Conservation (phyloP, 2,113 vertebrate species). For the Saguinus midas region DNA sequence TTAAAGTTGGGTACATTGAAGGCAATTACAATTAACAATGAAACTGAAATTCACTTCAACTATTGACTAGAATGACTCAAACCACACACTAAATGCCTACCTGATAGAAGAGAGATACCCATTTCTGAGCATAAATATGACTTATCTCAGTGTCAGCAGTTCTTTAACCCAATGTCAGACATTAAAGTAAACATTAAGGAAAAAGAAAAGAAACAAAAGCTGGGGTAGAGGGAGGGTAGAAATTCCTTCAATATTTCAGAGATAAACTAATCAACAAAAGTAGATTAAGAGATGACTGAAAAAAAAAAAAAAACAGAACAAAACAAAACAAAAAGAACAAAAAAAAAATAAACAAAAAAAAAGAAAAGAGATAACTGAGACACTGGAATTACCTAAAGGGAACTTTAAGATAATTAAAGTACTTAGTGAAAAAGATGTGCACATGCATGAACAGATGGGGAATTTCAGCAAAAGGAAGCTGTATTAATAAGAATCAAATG, state of each 20-base stretch:
- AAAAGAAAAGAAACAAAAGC: not conserved
- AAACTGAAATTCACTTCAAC: not conserved
- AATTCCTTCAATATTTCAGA: not conserved
- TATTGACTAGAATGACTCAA: not conserved
- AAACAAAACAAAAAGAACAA: too few species aligned
- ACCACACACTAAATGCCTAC: not conserved
- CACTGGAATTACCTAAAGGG: not conserved
- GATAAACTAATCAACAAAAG: not conserved
- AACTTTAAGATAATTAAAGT: not conserved
- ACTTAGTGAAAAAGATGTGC: not conserved
- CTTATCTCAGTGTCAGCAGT: not conserved
- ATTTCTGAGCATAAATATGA: not conserved
- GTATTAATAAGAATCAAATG: not conserved
- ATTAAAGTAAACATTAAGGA: not conserved
- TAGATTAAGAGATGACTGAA: not conserved
- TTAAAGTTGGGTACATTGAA: not conserved
- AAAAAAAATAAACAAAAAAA: too few species aligned
- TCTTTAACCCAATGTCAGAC: not conserved
- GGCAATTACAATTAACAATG: not conserved
- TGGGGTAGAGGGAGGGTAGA: too few species aligned
- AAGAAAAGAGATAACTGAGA: not conserved
- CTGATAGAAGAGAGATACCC: not conserved
- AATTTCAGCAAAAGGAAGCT: not conserved
- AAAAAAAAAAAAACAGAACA: too few species aligned
- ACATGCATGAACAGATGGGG: not conserved